Evolutionary conservation across 2,113 vertebrate species (phyloP), one percentile per base, ranked within the genome.

Genomic region (Benitochromis conjunctus): DNA sequence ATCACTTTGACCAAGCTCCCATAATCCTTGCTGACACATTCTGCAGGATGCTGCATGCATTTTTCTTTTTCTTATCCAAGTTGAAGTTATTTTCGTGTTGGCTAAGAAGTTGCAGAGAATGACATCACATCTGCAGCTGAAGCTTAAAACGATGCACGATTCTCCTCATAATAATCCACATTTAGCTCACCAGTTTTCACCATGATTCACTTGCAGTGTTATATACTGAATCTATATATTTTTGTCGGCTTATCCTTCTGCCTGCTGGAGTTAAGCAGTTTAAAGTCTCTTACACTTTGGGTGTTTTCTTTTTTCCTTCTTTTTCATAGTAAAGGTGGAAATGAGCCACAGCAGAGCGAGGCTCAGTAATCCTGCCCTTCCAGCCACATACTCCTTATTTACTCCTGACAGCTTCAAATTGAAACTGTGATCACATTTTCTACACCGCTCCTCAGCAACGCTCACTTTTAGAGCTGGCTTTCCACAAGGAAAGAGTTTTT

Each of bases 391-490:
- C 87, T 88, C 84, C 80, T 90, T 93, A 93, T 95, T 95, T 95
- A 92, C 93, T 91, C 88, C 83, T 92, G 94, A 94, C 92, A 92
- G 92, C 89, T 87, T 94, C 90, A 92, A 95, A 95, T 94, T 91
- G 92, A 94, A 93, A 92, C 92, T 88, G 90, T 94, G 93, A 94
- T 95, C 94, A 94, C 94, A 93, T 95, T 93, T 91, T 92, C 92
- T 93, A 91, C 93, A 84, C 78, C 29, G 58, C 87, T 93, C 81
- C 78, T 90, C 88, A 51, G 58, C 55, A 64, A 18, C 24, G 12
- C 82, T 90, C 58, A 62, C 77, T 89, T 86, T 84, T 51, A 71
- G 51, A 85, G 58, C 43, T 5, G 21, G 57, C 71, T 80, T 85
- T 31, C 60, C 57, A 57, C 78, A 71, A 48, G 60, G 29, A 46